Conservation (phyloP, 2,888 invertebrate species). For the Teleiodes luculella region DNA sequence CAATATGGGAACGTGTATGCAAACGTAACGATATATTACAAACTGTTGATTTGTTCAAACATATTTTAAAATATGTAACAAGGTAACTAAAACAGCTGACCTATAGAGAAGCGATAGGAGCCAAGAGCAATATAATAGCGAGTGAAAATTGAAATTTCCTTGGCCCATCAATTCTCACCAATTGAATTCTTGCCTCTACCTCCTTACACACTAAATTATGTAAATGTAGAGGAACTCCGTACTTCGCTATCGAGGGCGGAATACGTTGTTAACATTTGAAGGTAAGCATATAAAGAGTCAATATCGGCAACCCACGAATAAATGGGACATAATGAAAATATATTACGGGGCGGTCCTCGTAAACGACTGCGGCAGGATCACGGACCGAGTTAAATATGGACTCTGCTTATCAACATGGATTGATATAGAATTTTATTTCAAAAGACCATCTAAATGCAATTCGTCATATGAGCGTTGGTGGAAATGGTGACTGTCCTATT, state of each 20-base stretch:
- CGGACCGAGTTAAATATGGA: neutral
- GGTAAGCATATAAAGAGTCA: constrained; percentile 62
- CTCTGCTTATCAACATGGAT: neutral
- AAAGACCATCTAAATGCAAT: too few relatives aligned
- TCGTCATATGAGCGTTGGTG: too few relatives aligned
- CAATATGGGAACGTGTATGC: too few relatives aligned
- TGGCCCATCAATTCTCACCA: constrained; percentile 14
- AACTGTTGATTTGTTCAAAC: too few relatives aligned
- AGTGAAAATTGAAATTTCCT: constrained; percentile 4
- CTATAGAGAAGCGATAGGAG: neutral
- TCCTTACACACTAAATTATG: constrained; percentile 36
- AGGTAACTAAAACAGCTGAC: neutral
- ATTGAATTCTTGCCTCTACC: constrained; percentile 25
- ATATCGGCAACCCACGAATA: constrained; percentile 61
- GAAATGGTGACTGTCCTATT: too few relatives aligned
- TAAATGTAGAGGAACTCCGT: constrained; percentile 54
- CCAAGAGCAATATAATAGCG: neutral
- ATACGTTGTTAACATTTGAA: constrained; percentile 58
- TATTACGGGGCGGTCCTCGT: constrained; percentile 58
- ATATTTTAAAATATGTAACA: too few relatives aligned
- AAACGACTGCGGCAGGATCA: constrained; percentile 49
- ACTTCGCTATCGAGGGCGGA: constrained; percentile 40
- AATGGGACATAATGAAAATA: constrained; percentile 72
- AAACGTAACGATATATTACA: too few relatives aligned
- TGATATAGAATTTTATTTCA: too few relatives aligned